Conservation (phyloP, 2,113 vertebrate genomes). For the Ardeotis arabs region DNA sequence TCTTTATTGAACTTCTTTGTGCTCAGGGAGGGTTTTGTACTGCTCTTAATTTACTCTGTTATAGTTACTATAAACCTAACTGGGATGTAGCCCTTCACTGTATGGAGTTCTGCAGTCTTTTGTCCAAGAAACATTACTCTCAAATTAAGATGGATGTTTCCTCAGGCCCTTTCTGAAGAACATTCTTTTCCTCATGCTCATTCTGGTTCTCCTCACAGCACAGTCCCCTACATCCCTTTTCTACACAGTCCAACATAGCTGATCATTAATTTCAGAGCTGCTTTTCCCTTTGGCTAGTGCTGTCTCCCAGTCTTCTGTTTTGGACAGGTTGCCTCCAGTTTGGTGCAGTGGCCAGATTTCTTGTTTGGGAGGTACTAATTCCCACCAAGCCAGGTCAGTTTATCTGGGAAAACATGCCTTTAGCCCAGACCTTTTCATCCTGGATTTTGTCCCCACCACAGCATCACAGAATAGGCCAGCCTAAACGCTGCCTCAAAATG, state of each 20-base stretch:
- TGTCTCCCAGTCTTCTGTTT: neutral
- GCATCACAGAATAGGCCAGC: rapidly evolving
- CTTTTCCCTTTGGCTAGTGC: neutral
- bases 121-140: neutral
- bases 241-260: neutral
- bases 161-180: neutral
- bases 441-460: neutral
- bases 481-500: neutral
- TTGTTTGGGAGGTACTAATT: neutral
- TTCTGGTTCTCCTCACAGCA: neutral
- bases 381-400: neutral
- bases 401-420: neutral
- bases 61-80: neutral
- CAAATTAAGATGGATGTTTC: neutral
- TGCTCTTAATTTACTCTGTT: neutral
- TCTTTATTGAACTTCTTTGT: neutral
- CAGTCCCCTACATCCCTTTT: neutral
- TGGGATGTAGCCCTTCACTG: neutral
- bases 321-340: neutral
- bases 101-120: neutral
- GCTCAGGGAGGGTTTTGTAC: neutral
- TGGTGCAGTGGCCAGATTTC: neutral
- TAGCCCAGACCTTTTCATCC: neutral
- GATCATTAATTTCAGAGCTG: neutral
- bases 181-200: neutral